Percentiles rank a stretch among this genome's conserved stretches.
Conservation (phyloP, 2,888 invertebrate genomes). For the Aradus depressus region DNA sequence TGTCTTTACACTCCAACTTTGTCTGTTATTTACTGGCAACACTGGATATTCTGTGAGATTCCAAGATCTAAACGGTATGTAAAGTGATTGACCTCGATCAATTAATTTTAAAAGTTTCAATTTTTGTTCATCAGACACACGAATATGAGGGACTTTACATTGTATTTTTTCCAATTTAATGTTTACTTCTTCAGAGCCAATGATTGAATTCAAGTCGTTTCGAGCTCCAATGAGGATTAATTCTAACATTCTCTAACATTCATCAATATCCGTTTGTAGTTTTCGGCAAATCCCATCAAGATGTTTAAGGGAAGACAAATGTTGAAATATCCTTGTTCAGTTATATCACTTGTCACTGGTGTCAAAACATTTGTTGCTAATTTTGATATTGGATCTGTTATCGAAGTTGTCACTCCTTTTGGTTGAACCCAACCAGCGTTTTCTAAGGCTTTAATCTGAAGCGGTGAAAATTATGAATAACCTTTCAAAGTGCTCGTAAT, state of each 20-base stretch:
- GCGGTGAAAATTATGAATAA: not conserved
- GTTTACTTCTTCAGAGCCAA: not conserved
- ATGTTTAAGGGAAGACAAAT: conserved; percentile 8
- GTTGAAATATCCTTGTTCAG: conserved; percentile 8
- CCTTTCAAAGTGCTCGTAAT: too few species aligned
- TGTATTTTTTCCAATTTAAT: conserved; percentile 8
- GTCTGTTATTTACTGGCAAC: too few species aligned
- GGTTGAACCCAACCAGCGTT: not conserved
- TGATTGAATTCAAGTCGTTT: not conserved
- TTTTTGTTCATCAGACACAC: conserved; percentile 5
- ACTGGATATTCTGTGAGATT: conserved; percentile 10
- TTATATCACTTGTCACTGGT: too few species aligned
- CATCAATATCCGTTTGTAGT: conserved; percentile 6
- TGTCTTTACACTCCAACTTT: conserved; percentile 8
- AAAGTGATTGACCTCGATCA: not conserved
- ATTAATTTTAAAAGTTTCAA: conserved; percentile 1
- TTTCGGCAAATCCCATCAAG: conserved; percentile 6
- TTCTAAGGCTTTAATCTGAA: not conserved
- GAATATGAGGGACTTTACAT: conserved; percentile 8
- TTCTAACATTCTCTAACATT: conserved; percentile 17
- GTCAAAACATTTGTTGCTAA: too few species aligned
- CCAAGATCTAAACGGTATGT: conserved; percentile 9
- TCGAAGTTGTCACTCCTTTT: not conserved
- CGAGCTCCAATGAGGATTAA: conserved; percentile 9
- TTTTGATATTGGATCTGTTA: too few species aligned